These are phyloP conservation scores for Sandelia bainsii DNA, from an alignment of 2,797 vertebrate species.

Conservation along the genomic window DNA sequence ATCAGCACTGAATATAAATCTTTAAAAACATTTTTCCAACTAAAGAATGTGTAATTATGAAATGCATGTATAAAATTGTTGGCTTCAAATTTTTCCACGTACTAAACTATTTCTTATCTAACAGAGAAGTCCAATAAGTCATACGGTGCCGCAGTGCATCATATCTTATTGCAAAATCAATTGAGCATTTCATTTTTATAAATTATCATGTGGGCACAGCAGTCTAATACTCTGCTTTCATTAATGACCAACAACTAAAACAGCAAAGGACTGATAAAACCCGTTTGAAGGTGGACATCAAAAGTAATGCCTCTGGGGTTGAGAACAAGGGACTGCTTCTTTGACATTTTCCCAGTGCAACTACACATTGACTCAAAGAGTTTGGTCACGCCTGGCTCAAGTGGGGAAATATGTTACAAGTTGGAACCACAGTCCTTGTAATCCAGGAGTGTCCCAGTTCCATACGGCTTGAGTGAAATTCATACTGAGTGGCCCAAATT, in stretches of 20 bases:
- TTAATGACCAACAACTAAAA: slow-evolving; percentile 75
- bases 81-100: slow-evolving; percentile 8
- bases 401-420: slow-evolving; percentile 62
- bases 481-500: slow-evolving; percentile 70
- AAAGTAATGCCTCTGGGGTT: slow-evolving; percentile 69
- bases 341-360: slow-evolving; percentile 66
- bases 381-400: slow-evolving; percentile 66
- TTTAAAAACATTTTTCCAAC: neutral
- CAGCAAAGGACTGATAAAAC: slow-evolving; percentile 66
- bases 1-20: neutral
- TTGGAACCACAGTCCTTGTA: slow-evolving; percentile 55
- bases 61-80: neutral
- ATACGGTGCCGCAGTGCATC: slow-evolving; percentile 32
- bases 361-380: slow-evolving; percentile 68
- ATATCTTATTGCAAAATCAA: slow-evolving; percentile 61
- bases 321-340: slow-evolving; percentile 68
- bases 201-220: slow-evolving; percentile 55
- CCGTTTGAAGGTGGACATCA: slow-evolving; percentile 79
- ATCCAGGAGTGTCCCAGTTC: slow-evolving; percentile 73
- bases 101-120: neutral
- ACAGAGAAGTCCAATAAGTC: slow-evolving; percentile 24
- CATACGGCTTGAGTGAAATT: slow-evolving; percentile 64
- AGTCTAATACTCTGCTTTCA: slow-evolving; percentile 57
- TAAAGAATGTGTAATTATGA: neutral
- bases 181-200: slow-evolving; percentile 53